phyloP scores from a whole-genome alignment of 2,797 vertebrate genomes.

The Coreius guichenoti region DNA sequence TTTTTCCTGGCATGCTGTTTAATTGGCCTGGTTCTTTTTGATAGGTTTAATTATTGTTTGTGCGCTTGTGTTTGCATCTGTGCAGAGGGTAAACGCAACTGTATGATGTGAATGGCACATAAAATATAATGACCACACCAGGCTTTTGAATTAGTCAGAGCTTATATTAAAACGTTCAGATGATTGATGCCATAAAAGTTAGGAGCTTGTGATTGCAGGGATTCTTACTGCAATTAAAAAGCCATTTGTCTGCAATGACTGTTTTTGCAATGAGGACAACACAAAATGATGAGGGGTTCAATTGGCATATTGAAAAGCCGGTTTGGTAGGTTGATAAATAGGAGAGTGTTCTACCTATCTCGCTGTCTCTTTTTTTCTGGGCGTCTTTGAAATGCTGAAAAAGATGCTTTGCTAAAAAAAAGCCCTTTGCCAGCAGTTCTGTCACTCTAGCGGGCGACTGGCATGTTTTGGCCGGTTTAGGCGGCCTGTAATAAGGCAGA shows the following conservation, averaged over 20 bases:
- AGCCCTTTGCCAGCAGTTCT: constrained; percentile 55
- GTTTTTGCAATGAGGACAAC: constrained; percentile 24
- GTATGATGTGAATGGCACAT: constrained; percentile 11
- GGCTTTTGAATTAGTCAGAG: constrained; percentile 34
- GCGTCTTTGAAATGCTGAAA: constrained; percentile 23
- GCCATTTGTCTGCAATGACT: constrained; percentile 35
- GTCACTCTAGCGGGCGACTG: constrained; percentile 63
- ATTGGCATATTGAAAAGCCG: constrained; percentile 26
- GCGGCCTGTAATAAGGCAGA: constrained; percentile 68
- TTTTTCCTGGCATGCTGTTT: constrained; percentile 19
- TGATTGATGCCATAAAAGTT: constrained; percentile 65
- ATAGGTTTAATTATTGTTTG: constrained; percentile 46
- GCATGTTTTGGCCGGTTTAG: constrained; percentile 55
- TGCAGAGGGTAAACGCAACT: constrained; percentile 23
- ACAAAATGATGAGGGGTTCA: background rate
- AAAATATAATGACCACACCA: constrained; percentile 40
- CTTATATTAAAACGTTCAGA: constrained; percentile 56
- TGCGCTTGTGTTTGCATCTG: constrained; percentile 28
- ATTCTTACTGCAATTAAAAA: constrained; percentile 37
- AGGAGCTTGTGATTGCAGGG: constrained; percentile 36
- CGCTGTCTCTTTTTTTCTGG: background rate
- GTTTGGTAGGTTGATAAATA: constrained; percentile 11
- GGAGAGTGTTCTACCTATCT: background rate
- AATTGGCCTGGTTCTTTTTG: constrained; percentile 27
- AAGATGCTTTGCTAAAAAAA: constrained; percentile 48